Evolutionary conservation across 2,797 vertebrate genomes (phyloP), one percentile per base, ranked within the genome.

Genomic region (Acanthornis magna): DNA sequence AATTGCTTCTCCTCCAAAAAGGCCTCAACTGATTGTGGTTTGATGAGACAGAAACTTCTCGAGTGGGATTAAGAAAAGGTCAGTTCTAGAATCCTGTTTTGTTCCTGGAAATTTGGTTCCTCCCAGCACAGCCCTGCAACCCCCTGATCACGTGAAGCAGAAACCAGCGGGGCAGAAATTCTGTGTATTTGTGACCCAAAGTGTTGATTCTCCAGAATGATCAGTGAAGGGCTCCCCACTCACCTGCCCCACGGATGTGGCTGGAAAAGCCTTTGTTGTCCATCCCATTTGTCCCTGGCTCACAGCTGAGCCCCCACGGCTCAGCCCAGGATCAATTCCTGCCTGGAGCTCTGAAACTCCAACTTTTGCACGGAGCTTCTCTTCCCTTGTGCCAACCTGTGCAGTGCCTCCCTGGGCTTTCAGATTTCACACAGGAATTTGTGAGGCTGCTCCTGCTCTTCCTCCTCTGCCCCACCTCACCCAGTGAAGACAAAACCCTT

Each of bases 311-410:
- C 19, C 38, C 7, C 12, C 2, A 16, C 0, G 4, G 67, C 83
- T 36, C 34, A 34, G 73, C 10, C 47, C 71, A 21, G 5, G 12
- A 11, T 2, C 3, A 2, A 2, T 11, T 58, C 8, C 74, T 47
- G 67, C 70, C 71, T 14, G 53, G 1, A 11, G 40, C 25, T 19
- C 3, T 14, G 20, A 13, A 29, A 18, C 3, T 5, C 30, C 10
- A 27, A 34, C 55, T 4, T 0, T 6, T 3, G 19, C 11, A 3
- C 0, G 2, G 11, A 1, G 3, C 2, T 25, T 20, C 36, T 19
- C 34, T 19, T 16, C 2, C 5, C 34, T 7, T 2, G 55, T 3
- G 62, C 19, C 36, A 20, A 2, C 38, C 65, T 8, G 4, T 2
- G 11, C 11, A 7, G 7, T 0, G 40, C 23, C 6, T 9, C 5